Base-by-base conservation (phyloP, 2,797 vertebrate species). In the Percopsis omiscomaycus region DNA sequence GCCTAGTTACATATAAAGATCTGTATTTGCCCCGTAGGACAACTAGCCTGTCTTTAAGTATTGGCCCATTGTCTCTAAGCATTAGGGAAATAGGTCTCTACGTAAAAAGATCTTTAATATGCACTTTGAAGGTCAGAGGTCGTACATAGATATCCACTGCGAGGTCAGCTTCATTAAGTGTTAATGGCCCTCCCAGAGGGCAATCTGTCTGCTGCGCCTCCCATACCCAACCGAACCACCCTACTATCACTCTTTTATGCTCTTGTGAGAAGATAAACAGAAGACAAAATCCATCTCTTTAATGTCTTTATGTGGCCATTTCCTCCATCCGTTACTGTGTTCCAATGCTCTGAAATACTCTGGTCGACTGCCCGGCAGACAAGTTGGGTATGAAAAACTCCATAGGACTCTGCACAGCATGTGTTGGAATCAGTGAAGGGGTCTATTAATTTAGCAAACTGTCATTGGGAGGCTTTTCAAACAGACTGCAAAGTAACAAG, bases 81-180 rank as follows among this genome's bases (percentile, higher is more conserved):
- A 69, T 81, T 75, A 46, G 58, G 50, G 55, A 71, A 68, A 66
- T 66, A 62, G 42, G 57, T 27, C 42, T 37, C 27, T 37, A 37
- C 12, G n/a, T 15, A 52, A 28, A 22, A 12, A 53, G 60, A 45
- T 52, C 60, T 44, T 62, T 44, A 60, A 69, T 47, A 15, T 67
- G 63, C 76, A 75, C 58, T 82, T 78, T 62, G 58, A 15, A 28
- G 71, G 78, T 86, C 80, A 88, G 75, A 86, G 77, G 71, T 84
- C 78, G 15, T 50, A 66, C 61, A 66, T 71, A 76, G 82, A 78
- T 76, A 80, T 73, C 68, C 62, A 73, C 54, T 44, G 55, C 56
- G 67, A 66, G 79, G 72, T 81, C 82, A 56, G 52, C 78, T 75
- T 84, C 80, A 85, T 83, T 85, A 78, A 74, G 76, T 74, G 85